Evolutionary conservation across 2,888 invertebrate genomes (phyloP), one percentile per base, ranked within the genome.

Genomic region (Parnassius smintheus): DNA sequence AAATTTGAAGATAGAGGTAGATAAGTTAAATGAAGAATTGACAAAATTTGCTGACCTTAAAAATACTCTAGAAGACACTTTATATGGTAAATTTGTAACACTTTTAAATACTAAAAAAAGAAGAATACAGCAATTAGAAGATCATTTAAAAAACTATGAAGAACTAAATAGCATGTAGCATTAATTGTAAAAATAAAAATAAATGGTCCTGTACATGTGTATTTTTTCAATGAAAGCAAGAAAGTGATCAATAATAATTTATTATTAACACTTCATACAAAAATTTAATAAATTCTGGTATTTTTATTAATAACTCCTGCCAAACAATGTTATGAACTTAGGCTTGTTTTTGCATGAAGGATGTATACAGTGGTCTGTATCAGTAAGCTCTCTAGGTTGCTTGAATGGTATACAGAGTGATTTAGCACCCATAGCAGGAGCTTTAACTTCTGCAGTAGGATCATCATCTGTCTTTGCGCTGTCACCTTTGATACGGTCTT

Each of bases 351-450:
- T 93, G 88, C 99, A 99, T 61, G 90, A 92, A 0, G 98, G 97
- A 86, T 98, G 94, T 73, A 99, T 96, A 85, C 99, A 99, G 72
- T 94, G 95, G 68, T 96, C 94, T 2, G 83, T 81, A 10, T 91
- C 80, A 8, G 92, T 81, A 52, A 96, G 92, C 3, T 90, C 79
- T 2, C 94, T 92, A 0, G 97, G 96, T 77, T 98, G 99, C 56
- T 96, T 94, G 83, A 99, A 96, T 2, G 99, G 99, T 77, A 99
- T 97, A 83, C 99, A 99, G n/a, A 99, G 93, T 9, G 98, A 96
- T 88, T 99, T 99, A 9, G 99, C 99, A 50, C 99, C 99, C 99
- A 99, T 99, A 0, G 98, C 95, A 35, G 98, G 97, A 25, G 96
- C 96, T 64, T 97, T 97, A 59, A 95, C 93, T 2, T 90, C 91